Evolutionary conservation across 2,113 vertebrate species (phyloP).

Genomic region (Coptodon bakossiorum): DNA sequence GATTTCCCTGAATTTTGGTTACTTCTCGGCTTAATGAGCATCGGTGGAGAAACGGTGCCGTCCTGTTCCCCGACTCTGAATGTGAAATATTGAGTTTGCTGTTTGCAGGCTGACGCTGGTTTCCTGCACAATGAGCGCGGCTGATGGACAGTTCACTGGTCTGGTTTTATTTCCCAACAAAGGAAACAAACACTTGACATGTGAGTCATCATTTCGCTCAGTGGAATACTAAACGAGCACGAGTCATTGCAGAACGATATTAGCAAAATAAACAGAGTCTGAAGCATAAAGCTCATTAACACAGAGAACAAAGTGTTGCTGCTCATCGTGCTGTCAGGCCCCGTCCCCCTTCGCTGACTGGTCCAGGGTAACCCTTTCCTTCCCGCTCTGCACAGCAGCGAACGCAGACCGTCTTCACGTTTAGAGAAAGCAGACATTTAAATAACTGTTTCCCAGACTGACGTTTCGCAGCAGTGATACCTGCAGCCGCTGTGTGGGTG

Average conservation of each 20-base stretch:
- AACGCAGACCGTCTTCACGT: rapidly evolving
- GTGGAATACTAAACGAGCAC: not conserved
- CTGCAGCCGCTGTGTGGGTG: not conserved
- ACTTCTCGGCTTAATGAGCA: not conserved
- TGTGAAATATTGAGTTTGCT: not conserved
- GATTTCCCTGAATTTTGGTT: not conserved
- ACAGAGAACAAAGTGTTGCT: not conserved
- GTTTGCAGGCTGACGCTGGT: not conserved
- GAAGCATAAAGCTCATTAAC: not conserved
- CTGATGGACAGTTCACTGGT: not conserved
- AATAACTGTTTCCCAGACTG: not conserved
- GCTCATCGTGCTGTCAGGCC: not conserved
- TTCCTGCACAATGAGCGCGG: not conserved
- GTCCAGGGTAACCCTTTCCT: not conserved
- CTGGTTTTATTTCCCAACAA: not conserved
- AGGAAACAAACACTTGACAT: not conserved
- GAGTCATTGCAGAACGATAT: not conserved
- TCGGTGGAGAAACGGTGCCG: not conserved
- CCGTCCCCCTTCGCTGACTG: not conserved
- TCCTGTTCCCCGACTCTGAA: not conserved
- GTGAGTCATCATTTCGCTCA: not conserved
- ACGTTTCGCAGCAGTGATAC: not conserved
- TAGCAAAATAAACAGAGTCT: not conserved
- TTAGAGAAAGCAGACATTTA: not conserved
- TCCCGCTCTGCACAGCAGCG: not conserved